A percentile compares a stretch with the other conserved stretches of the same genome.
Evolutionary conservation across 2,888 invertebrate genomes (phyloP).

Genomic region (Acrobasis consociella): DNA sequence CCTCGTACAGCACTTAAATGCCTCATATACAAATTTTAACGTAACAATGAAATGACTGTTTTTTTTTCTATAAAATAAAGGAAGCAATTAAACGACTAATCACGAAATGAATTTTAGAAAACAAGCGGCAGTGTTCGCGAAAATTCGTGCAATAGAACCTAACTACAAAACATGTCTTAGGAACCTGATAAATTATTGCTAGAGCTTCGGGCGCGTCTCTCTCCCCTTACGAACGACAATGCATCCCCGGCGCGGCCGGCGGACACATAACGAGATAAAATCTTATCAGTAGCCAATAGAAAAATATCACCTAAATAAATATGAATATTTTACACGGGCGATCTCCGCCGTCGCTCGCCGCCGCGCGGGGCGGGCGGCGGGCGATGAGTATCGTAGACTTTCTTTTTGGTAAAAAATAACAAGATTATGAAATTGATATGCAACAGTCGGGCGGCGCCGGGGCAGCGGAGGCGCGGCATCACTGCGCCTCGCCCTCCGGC

Average conservation of each 20-base stretch:
- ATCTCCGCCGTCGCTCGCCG: slow-evolving; percentile 45
- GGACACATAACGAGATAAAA: slow-evolving; percentile 75
- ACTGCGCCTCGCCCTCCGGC: slow-evolving; percentile 57
- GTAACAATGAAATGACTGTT: slow-evolving; percentile 70
- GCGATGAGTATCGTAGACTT: slow-evolving; percentile 51
- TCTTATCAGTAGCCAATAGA: slow-evolving; percentile 82
- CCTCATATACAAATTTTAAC: slow-evolving; percentile 77
- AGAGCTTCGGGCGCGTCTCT: slow-evolving; percentile 68
- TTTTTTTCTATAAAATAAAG: slow-evolving; percentile 60
- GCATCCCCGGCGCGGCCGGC: slow-evolving; percentile 61
- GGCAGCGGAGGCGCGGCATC: slow-evolving; percentile 47
- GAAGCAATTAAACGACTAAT: slow-evolving; percentile 70
- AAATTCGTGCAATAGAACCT: slow-evolving; percentile 81
- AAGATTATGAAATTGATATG: slow-evolving; percentile 74
- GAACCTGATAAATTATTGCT: slow-evolving; percentile 83
- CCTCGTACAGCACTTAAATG: slow-evolving; percentile 81
- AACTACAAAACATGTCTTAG: slow-evolving; percentile 82
- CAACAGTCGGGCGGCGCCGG: slow-evolving; percentile 43
- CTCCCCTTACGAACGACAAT: slow-evolving; percentile 59
- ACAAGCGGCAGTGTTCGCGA: slow-evolving; percentile 81
- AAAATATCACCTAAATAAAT: slow-evolving; percentile 83
- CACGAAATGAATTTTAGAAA: slow-evolving; percentile 67
- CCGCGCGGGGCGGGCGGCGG: slow-evolving; percentile 42
- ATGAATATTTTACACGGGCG: slow-evolving; percentile 69
- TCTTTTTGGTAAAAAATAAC: slow-evolving; percentile 76